These are phyloP conservation scores for Rhinoraja longicauda DNA, from an alignment of 2,797 vertebrate genomes.

Conservation along the genomic window DNA sequence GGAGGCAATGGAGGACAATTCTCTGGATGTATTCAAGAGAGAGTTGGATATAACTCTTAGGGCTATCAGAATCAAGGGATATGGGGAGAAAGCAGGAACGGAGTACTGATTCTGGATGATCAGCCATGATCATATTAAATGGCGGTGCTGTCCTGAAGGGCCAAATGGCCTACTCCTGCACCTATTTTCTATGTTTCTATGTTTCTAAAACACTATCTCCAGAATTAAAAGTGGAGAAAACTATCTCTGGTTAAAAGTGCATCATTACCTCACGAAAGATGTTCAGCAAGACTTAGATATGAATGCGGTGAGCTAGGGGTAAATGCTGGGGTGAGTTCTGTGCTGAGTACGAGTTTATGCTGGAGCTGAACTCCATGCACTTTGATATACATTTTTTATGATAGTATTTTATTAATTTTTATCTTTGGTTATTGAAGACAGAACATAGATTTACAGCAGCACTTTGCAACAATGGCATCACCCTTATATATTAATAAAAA, in stretches of 20 bases:
- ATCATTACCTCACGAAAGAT: not conserved
- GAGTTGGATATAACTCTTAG: no score
- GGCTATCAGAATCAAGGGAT: no score
- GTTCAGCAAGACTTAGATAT: not conserved
- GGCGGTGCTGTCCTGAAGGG: no score
- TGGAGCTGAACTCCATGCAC: not conserved
- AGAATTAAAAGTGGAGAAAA: no score
- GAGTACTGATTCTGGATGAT: no score
- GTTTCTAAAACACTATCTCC: not conserved
- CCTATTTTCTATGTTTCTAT: no score
- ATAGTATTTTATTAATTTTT: not conserved
- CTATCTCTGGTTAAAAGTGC: not conserved
- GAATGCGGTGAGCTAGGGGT: not conserved
- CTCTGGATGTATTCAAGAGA: no score
- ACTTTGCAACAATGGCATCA: not conserved
- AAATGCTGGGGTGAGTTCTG: not conserved
- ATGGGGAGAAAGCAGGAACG: no score
- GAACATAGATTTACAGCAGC: slow-evolving; percentile 13
- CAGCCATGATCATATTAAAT: no score
- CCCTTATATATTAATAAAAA: slow-evolving; percentile 4
- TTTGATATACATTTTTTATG: not conserved
- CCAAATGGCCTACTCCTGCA: no score
- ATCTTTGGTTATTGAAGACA: slow-evolving; percentile 22
- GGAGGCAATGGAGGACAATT: no score
- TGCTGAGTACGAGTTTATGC: not conserved